Base-by-base conservation (phyloP, 2,113 vertebrate species). In the Cromileptes altivelis region DNA sequence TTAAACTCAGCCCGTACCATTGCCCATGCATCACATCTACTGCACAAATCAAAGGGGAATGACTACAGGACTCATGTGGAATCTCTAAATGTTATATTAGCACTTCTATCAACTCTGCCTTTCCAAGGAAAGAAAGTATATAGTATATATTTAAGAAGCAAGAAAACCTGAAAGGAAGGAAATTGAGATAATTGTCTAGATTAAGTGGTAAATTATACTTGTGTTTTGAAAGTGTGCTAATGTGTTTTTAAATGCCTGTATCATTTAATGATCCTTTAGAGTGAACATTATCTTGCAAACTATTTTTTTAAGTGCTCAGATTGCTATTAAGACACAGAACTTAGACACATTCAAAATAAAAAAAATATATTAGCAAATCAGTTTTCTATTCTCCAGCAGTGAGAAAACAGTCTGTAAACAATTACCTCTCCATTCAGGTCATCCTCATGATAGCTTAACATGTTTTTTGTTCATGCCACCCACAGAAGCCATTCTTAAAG, bases 51-150 rank as follows among this genome's bases (percentile, higher is more conserved):
- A 90, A 84, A 89, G 37, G 52, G 73, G 70, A 78, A 80, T 70
- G 72, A 68, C 57, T 56, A 49, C 27, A 78, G 60, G 58, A 72
- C 79, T 72, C 23, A 17, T 65, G 77, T 47, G 60, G 82, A 85
- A 89, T 89, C 69, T 56, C 27, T 53, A 80, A 91, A 78, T 82
- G 85, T 56, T 88, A 70, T 67, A 82, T 85, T 77, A 85, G 56
- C 78, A 87, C 83, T 81, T 85, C 79, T 53, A 52, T 87, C 80
- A 88, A 40, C 27, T 57, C 57, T 37, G 17, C 27, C 30, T 72
- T 19, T 68, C 30, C 72, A 61, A 57, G 69, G 45, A 74, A 70
- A 23, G 53, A 56, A 83, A 47, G 52, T 15, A 74, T 17, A 19
- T 6, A 21, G 52, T n/a, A 9, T 55, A 49, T 11, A n/a, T 42